Percentiles rank a stretch among this genome's conserved stretches.
Conservation (phyloP, 2,797 vertebrate species). For the Gymnocypris eckloni region DNA sequence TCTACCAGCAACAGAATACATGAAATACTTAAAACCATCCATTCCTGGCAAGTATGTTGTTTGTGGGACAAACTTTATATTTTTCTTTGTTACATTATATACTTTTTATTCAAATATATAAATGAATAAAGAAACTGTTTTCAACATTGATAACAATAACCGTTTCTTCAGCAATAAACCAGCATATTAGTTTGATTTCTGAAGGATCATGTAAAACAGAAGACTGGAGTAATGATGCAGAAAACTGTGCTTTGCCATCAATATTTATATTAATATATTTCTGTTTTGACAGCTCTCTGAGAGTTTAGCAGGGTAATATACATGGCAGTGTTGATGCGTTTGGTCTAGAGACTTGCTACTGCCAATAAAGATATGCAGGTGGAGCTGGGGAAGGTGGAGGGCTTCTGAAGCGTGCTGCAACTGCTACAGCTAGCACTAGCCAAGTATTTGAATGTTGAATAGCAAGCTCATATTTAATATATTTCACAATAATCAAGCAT, state of each 20-base stretch:
- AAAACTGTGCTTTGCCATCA: neutral
- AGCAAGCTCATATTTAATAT: neutral
- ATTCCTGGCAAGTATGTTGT: neutral
- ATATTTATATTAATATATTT: neutral
- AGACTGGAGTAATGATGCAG: neutral
- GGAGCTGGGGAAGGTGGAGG: slow-evolving; percentile 1
- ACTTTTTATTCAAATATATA: neutral
- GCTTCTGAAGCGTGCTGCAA: neutral
- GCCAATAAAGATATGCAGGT: neutral
- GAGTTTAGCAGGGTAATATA: neutral
- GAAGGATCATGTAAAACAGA: neutral
- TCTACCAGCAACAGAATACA: slow-evolving; percentile 14
- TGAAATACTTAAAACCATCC: slow-evolving; percentile 13
- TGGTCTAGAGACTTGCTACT: neutral
- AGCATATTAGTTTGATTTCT: neutral
- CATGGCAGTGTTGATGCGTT: neutral
- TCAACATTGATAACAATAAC: neutral
- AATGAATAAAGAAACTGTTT: neutral
- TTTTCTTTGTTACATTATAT: neutral
- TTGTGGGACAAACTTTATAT: neutral
- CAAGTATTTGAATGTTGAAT: neutral
- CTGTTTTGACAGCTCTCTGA: neutral
- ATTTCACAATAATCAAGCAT: neutral
- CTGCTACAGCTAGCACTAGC: neutral
- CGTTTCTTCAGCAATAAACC: neutral